phyloP scores from a whole-genome alignment of 2,113 vertebrate genomes.

The Chlorodrepanis virens region DNA sequence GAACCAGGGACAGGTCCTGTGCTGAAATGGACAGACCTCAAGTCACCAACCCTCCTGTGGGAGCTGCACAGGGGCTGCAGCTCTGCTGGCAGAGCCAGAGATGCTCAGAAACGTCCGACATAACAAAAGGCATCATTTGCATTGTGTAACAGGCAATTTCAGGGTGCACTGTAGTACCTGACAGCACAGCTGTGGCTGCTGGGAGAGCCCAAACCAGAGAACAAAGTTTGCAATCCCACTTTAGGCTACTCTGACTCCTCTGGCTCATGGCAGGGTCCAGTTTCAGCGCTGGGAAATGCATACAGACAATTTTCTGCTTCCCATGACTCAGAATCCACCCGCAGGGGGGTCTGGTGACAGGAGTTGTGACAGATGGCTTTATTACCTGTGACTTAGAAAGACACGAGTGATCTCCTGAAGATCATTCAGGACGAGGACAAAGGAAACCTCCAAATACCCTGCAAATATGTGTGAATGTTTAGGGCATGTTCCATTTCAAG shows the following conservation, averaged over 20 bases:
- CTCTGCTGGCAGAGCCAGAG: background rate
- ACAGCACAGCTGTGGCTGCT: fast-evolving
- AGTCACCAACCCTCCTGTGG: background rate
- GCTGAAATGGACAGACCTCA: background rate
- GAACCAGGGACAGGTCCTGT: background rate
- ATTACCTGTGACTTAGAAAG: slow-evolving; percentile 15
- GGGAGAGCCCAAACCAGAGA: fast-evolving
- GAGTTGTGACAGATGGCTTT: background rate
- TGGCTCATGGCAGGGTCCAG: background rate
- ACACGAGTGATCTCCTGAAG: background rate
- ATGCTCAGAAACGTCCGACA: background rate
- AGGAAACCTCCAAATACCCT: background rate
- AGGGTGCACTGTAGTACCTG: fast-evolving
- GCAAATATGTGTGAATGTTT: background rate
- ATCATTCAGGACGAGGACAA: background rate
- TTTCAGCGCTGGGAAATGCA: background rate
- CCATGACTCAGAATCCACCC: background rate
- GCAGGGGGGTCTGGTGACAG: background rate
- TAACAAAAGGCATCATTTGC: background rate
- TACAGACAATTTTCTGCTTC: background rate
- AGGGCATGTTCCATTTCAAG: background rate
- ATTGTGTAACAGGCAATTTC: background rate
- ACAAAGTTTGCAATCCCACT: background rate
- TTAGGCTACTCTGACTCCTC: background rate
- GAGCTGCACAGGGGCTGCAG: background rate